Evolutionary conservation across 2,888 invertebrate genomes (phyloP).

Genomic region (Andrena praecox): DNA sequence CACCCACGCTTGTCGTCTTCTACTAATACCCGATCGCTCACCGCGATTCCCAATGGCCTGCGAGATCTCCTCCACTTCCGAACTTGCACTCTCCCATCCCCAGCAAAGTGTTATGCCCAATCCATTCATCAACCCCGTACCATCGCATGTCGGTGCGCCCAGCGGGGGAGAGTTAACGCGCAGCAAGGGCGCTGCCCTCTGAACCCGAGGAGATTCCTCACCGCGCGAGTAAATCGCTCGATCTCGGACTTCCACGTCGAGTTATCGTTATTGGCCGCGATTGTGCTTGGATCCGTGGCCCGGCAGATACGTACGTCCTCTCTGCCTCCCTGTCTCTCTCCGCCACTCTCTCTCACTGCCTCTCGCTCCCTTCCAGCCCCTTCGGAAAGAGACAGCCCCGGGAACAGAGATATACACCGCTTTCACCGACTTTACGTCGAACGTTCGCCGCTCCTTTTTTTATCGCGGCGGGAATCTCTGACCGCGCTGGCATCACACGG

Average conservation of each 20-base stretch:
- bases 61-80: slow-evolving; percentile 66
- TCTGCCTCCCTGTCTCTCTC: neutral
- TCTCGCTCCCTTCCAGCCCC: neutral
- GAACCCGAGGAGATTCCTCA: slow-evolving; percentile 77
- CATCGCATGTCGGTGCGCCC: slow-evolving; percentile 76
- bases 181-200: slow-evolving; percentile 80
- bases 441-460: slow-evolving; percentile 25
- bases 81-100: slow-evolving; percentile 41
- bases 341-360: neutral
- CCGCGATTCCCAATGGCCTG: slow-evolving; percentile 54
- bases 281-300: slow-evolving; percentile 48
- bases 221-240: slow-evolving; percentile 74
- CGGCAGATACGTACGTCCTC: slow-evolving; percentile 13
- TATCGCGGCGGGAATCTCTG: slow-evolving; percentile 61
- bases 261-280: slow-evolving; percentile 70
- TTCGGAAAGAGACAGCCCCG: slow-evolving; percentile 8
- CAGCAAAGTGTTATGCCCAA: slow-evolving; percentile 60
- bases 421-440: slow-evolving; percentile 37
- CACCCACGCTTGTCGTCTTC: slow-evolving; percentile 53
- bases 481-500: slow-evolving; percentile 26
- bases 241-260: slow-evolving; percentile 57
- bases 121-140: slow-evolving; percentile 79
- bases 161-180: slow-evolving; percentile 82
- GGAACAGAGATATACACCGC: slow-evolving; percentile 31
- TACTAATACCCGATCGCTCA: slow-evolving; percentile 59